A percentile compares a stretch with the other conserved stretches of the same genome.
Conservation (phyloP, 2,113 vertebrate species). For the Tor tambroides region DNA sequence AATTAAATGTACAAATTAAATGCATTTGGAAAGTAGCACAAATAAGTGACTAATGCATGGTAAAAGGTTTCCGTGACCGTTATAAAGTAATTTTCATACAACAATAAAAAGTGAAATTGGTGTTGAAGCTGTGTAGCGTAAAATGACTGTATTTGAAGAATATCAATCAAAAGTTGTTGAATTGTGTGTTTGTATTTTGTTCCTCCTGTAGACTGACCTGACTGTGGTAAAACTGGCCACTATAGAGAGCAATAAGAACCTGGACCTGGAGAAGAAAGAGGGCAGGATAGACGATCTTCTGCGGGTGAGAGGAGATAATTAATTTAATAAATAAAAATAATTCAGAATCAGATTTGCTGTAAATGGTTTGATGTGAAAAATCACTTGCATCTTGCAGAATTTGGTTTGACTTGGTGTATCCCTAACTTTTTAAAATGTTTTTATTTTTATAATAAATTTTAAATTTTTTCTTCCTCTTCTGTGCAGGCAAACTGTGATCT, state of each 20-base stretch:
- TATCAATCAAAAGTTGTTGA: background rate
- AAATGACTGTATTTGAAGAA: background rate
- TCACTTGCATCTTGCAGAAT: background rate
- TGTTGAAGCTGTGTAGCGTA: background rate
- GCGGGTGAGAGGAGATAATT: constrained; percentile 83
- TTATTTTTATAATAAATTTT: background rate
- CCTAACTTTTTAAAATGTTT: background rate
- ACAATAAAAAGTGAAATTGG: background rate
- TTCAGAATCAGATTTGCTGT: background rate
- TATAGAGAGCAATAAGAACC: constrained; percentile 99
- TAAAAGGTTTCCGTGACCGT: background rate
- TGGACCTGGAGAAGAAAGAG: constrained; percentile 99
- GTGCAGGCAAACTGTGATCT: constrained; percentile 98
- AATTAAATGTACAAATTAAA: background rate
- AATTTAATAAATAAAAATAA: too few relatives aligned
- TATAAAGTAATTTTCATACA: background rate
- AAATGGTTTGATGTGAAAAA: background rate
- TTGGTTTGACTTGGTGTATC: background rate
- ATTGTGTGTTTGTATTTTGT: constrained; percentile 28
- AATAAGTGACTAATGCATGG: background rate
- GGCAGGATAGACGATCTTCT: constrained; percentile 99
- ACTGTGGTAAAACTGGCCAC: constrained; percentile 97
- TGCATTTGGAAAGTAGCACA: background rate
- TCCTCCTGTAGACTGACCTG: constrained; percentile 88
- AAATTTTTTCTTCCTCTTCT: constrained; percentile 36